Percentiles rank a stretch among this genome's conserved stretches.
Conservation (phyloP, 2,888 invertebrate genomes). For the Agrochola circellaris region DNA sequence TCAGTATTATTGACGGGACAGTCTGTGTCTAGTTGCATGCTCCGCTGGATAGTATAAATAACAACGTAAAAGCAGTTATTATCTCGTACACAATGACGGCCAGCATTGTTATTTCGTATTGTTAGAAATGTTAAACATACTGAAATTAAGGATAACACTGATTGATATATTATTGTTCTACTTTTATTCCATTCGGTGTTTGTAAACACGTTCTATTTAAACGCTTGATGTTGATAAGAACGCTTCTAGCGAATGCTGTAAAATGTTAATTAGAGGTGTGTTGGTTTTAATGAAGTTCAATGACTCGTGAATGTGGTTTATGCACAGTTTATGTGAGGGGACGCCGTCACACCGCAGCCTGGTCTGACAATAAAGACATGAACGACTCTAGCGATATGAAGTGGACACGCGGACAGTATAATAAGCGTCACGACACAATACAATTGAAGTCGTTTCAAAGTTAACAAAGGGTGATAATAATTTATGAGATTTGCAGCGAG, state of each 20-base stretch:
- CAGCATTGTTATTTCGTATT: constrained; percentile 47
- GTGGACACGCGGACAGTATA: constrained; percentile 71
- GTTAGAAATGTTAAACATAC: constrained; percentile 41
- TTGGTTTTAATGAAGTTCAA: constrained; percentile 63
- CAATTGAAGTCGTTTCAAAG: constrained; percentile 53
- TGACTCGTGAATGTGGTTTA: constrained; percentile 65
- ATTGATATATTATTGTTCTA: constrained; percentile 24
- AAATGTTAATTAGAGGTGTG: constrained; percentile 46
- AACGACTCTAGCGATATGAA: constrained; percentile 64
- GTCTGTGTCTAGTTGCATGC: constrained; percentile 21
- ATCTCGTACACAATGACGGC: constrained; percentile 34
- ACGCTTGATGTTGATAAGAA: constrained; percentile 17
- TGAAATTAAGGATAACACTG: constrained; percentile 49
- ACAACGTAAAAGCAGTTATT: constrained; percentile 44
- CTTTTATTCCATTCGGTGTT: constrained; percentile 22
- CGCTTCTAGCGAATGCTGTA: constrained; percentile 29
- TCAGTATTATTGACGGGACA: constrained; percentile 43
- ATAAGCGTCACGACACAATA: constrained; percentile 57
- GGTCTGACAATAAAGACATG: constrained; percentile 73
- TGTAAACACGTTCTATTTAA: constrained; percentile 31
- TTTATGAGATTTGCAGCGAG: constrained; percentile 38
- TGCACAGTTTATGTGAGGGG: constrained; percentile 58
- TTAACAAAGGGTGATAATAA: constrained; percentile 54
- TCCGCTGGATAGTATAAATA: constrained; percentile 37
- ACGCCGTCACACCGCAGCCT: constrained; percentile 67